Conservation (phyloP, 2,888 invertebrate species). For the Metopia argyrocephala region DNA sequence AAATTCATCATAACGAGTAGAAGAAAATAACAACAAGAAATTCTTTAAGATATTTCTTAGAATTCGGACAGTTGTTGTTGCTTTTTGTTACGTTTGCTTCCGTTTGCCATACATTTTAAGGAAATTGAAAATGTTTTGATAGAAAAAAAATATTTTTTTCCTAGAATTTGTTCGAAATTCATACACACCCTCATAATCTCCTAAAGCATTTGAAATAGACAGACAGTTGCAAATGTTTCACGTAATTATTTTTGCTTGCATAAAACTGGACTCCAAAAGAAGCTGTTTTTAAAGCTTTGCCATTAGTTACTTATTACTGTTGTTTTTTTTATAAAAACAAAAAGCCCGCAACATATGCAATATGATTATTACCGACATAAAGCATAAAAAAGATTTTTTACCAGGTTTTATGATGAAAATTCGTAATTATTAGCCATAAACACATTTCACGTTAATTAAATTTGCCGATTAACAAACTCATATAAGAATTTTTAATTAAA, state of each 20-base stretch:
- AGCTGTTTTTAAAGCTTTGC: no score
- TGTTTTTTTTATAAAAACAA: not conserved
- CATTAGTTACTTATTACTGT: conserved; percentile 9
- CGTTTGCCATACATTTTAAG: conserved; percentile 25
- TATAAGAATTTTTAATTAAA: no score
- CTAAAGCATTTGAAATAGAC: not conserved
- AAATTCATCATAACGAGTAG: conserved; percentile 52
- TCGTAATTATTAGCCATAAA: conserved; percentile 49
- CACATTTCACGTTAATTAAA: conserved; percentile 58
- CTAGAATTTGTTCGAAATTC: no score
- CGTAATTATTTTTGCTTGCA: conserved; percentile 5
- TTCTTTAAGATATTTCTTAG: conserved; percentile 36
- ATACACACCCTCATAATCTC: not conserved
- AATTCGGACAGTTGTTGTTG: not conserved
- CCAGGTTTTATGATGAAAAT: conserved; percentile 28
- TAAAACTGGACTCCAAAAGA: conserved; percentile 52
- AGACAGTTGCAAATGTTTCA: not conserved
- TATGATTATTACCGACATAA: conserved; percentile 14
- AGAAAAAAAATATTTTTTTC: conserved; percentile 10
- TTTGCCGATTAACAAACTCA: no score
- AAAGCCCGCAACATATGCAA: conserved; percentile 30
- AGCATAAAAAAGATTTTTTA: conserved; percentile 16
- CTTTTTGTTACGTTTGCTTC: conserved; percentile 20
- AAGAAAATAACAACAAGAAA: conserved; percentile 7
- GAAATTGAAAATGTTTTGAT: conserved; percentile 53